phyloP scores from a whole-genome alignment of 2,113 vertebrate species.

The Gallinago media region DNA sequence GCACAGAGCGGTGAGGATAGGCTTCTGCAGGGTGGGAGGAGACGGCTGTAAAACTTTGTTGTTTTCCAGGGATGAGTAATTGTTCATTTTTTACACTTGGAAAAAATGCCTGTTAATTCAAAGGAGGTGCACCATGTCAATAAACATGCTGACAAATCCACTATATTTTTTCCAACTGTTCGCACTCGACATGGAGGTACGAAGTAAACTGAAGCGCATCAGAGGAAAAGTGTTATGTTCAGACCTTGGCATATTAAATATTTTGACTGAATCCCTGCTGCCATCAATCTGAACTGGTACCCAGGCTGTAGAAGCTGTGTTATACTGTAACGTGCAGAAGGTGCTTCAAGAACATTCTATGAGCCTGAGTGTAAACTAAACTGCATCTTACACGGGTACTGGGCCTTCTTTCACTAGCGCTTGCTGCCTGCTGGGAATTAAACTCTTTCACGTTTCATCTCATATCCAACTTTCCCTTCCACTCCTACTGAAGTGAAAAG shows the following conservation, averaged over 20 bases:
- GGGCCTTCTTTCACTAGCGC: not conserved
- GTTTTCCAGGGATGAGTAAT: conserved; percentile 21
- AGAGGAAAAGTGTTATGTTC: conserved; percentile 10
- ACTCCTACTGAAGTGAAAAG: not conserved
- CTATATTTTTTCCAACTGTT: not conserved
- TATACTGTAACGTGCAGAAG: not conserved
- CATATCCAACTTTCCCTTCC: not conserved
- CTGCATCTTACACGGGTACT: not conserved
- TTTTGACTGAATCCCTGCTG: conserved; percentile 21
- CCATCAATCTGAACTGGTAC: not conserved
- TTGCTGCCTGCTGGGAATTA: not conserved
- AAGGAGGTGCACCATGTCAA: not conserved
- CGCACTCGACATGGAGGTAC: not conserved
- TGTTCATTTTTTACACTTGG: conserved; percentile 18
- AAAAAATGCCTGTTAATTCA: not conserved
- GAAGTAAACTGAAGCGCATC: not conserved
- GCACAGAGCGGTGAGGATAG: not conserved
- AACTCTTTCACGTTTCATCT: not conserved
- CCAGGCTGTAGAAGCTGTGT: not conserved
- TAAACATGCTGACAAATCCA: not conserved
- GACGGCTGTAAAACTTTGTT: not conserved
- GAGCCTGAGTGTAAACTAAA: not conserved
- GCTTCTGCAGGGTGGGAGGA: not conserved
- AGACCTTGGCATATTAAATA: not conserved
- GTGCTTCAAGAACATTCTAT: not conserved